Conservation (phyloP, 2,113 vertebrate genomes). For the Eretmochelys imbricata region DNA sequence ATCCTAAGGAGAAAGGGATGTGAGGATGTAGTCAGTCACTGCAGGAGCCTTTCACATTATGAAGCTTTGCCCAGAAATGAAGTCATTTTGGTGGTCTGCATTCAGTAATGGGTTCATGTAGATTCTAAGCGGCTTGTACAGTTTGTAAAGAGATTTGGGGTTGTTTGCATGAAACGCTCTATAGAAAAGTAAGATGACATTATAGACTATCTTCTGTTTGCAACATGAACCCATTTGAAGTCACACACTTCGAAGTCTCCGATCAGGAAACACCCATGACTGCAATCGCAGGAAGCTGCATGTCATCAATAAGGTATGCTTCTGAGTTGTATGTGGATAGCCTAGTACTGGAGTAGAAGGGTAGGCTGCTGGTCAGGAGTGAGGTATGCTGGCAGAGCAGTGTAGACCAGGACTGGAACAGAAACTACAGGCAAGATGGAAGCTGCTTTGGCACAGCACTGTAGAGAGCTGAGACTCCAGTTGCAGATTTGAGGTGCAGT, state of each 20-base stretch:
- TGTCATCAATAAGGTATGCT: background rate
- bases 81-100: background rate
- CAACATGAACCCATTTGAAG: too few species aligned
- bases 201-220: background rate
- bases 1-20: background rate
- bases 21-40: background rate
- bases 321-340: background rate
- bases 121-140: background rate
- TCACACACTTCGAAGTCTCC: too few species aligned
- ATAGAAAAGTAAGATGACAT: background rate
- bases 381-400: too few species aligned
- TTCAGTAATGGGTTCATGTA: background rate
- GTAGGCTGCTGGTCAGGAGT: background rate
- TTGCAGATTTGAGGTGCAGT: too few species aligned
- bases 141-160: background rate
- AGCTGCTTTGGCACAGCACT: too few species aligned
- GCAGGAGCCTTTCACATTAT: background rate
- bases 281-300: too few species aligned
- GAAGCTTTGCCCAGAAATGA: background rate
- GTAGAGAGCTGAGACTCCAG: too few species aligned
- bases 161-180: background rate
- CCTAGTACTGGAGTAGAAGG: background rate
- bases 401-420: too few species aligned
- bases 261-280: too few species aligned
- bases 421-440: too few species aligned